Conservation (phyloP, 1,140 invertebrate genomes). For the Anoplolepis gracilipes region DNA sequence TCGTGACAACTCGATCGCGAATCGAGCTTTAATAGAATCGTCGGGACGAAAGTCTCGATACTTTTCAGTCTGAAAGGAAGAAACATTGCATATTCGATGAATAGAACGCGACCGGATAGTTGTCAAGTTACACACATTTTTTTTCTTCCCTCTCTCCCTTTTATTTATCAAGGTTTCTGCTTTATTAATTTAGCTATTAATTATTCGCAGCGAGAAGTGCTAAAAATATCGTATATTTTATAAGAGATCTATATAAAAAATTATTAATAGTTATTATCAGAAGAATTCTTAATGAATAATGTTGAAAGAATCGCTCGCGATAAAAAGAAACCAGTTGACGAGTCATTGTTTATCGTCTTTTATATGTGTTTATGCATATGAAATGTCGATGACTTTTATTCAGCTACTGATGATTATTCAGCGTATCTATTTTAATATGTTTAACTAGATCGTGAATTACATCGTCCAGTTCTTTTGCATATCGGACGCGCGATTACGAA, state of each 20-base stretch:
- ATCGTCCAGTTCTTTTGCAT: constrained; percentile 28
- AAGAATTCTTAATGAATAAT: constrained; percentile 19
- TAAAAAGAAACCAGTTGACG: not conserved
- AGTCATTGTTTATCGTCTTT: not conserved
- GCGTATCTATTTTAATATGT: constrained; percentile 50
- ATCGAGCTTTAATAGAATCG: constrained; percentile 15
- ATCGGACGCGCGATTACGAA: constrained; percentile 31
- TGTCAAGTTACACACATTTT: not conserved
- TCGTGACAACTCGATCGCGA: too few species aligned
- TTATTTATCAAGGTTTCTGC: not conserved
- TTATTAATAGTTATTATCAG: too few species aligned
- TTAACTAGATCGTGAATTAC: constrained; percentile 59
- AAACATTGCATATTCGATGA: not conserved
- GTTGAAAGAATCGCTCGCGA: not conserved
- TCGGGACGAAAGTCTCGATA: not conserved
- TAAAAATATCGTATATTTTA: too few species aligned
- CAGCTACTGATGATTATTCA: constrained; percentile 34
- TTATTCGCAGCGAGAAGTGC: not conserved
- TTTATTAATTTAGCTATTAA: not conserved
- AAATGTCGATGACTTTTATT: constrained; percentile 43
- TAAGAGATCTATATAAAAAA: not conserved
- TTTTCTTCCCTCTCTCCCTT: not conserved
- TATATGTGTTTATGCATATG: not conserved
- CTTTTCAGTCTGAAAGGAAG: not conserved
- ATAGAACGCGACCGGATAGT: not conserved